A percentile compares a stretch with the other conserved stretches of the same genome.
phyloP scores from a whole-genome alignment of 2,888 invertebrate species.

The Scaptodrosophila latifasciaeformis region DNA sequence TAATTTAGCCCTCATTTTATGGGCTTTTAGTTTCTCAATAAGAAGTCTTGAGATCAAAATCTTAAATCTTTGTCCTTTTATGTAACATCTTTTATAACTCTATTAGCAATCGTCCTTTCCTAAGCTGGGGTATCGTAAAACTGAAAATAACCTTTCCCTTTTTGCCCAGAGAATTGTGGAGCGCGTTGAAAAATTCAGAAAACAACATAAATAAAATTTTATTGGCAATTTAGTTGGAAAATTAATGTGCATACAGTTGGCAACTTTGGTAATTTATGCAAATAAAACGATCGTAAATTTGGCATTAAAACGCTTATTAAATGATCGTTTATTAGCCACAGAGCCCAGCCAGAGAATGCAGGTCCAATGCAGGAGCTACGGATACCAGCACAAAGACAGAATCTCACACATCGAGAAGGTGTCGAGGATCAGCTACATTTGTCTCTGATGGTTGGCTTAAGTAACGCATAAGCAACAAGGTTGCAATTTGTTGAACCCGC shows the following conservation, averaged over 20 bases:
- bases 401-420: not conserved
- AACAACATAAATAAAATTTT: conserved; percentile 68
- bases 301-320: conserved; percentile 69
- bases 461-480: conserved; percentile 51
- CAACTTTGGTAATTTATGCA: conserved; percentile 70
- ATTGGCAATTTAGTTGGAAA: conserved; percentile 67
- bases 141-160: too few relatives aligned
- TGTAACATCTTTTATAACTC: conserved; percentile 53
- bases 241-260: conserved; percentile 65
- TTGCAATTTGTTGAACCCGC: conserved; percentile 56
- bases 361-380: not conserved
- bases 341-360: not conserved
- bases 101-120: conserved; percentile 48
- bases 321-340: conserved; percentile 61
- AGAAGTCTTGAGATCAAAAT: too few relatives aligned
- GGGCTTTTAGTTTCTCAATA: too few relatives aligned
- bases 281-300: conserved; percentile 72
- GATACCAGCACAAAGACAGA: not conserved
- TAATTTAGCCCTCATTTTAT: too few relatives aligned
- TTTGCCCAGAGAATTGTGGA: too few relatives aligned
- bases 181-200: conserved; percentile 41
- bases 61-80: too few relatives aligned
- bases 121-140: too few relatives aligned
- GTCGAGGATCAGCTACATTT: not conserved
- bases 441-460: conserved; percentile 6